A percentile compares a stretch with the other conserved stretches of the same genome.
Evolutionary conservation across 2,113 vertebrate genomes (phyloP).

Genomic region (Serilophus lunatus): DNA sequence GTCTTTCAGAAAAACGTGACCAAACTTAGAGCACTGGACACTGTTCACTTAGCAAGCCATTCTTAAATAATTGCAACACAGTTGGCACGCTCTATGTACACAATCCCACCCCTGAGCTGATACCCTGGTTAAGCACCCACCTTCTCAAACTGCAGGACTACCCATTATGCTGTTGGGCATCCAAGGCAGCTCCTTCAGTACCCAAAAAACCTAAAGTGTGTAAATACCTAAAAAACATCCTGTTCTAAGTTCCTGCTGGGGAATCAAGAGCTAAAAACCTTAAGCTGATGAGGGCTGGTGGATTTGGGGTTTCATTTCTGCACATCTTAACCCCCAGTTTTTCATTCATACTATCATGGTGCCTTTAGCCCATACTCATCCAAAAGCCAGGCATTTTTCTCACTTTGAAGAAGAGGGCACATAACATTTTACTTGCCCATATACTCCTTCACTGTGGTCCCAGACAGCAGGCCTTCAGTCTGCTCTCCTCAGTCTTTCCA

Average conservation of each 20-base stretch:
- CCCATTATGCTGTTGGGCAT: background rate
- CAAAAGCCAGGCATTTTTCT: background rate
- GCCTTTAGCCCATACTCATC: background rate
- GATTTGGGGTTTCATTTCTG: background rate
- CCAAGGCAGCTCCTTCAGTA: background rate
- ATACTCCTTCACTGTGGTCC: background rate
- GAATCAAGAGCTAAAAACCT: background rate
- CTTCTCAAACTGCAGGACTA: background rate
- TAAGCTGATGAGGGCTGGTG: fast-evolving
- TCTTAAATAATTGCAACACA: background rate
- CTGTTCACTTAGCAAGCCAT: background rate
- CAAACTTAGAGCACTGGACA: background rate
- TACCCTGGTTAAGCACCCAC: background rate
- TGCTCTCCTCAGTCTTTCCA: background rate
- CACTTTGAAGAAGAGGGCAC: fast-evolving
- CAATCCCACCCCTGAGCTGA: background rate
- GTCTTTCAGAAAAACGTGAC: background rate
- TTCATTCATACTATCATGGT: background rate
- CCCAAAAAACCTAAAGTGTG: background rate
- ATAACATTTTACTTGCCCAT: background rate
- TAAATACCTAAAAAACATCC: background rate
- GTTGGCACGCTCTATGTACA: fast-evolving
- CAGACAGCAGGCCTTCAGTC: background rate
- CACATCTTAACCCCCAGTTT: background rate
- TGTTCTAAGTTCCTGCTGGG: background rate